Conservation (phyloP, 2,888 invertebrate genomes). For the Drosophila rubida region DNA sequence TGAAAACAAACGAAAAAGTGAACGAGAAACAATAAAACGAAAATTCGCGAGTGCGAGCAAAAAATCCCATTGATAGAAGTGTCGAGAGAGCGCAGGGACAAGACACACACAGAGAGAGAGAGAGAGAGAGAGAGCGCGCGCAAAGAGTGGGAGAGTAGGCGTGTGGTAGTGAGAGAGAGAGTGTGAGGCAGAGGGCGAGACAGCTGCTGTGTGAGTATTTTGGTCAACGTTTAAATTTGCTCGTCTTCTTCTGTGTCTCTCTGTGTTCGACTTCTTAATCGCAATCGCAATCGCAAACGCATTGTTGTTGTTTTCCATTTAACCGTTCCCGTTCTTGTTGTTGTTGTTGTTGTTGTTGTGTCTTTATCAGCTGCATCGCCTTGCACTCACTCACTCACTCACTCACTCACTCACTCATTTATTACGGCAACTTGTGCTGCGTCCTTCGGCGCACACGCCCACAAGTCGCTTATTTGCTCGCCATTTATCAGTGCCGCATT, state of each 20-base stretch:
- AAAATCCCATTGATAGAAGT: slow-evolving; percentile 2
- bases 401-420: slow-evolving; percentile 6
- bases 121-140: slow-evolving; percentile 5
- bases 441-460: slow-evolving; percentile 8
- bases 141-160: slow-evolving; percentile 5
- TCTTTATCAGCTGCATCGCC: not conserved
- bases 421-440: not conserved
- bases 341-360: slow-evolving; percentile 17
- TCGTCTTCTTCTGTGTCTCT: slow-evolving; percentile 48
- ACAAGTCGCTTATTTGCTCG: slow-evolving; percentile 25
- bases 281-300: not conserved
- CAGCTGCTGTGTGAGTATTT: slow-evolving; percentile 54
- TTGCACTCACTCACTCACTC: slow-evolving; percentile 6
- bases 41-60: slow-evolving; percentile 35
- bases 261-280: slow-evolving; percentile 32
- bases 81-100: not conserved
- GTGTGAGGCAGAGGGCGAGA: slow-evolving; percentile 15
- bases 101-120: slow-evolving; percentile 1
- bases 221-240: slow-evolving; percentile 30
- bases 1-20: slow-evolving; percentile 32
- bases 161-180: slow-evolving; percentile 1
- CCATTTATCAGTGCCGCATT: slow-evolving; percentile 34
- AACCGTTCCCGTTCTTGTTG: slow-evolving; percentile 11
- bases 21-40: slow-evolving; percentile 8
- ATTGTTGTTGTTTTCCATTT: too few species aligned